Evolutionary conservation across 1,140 invertebrate species (phyloP), one percentile per base, ranked within the genome.

Genomic region (Cataglyphis hispanica): DNA sequence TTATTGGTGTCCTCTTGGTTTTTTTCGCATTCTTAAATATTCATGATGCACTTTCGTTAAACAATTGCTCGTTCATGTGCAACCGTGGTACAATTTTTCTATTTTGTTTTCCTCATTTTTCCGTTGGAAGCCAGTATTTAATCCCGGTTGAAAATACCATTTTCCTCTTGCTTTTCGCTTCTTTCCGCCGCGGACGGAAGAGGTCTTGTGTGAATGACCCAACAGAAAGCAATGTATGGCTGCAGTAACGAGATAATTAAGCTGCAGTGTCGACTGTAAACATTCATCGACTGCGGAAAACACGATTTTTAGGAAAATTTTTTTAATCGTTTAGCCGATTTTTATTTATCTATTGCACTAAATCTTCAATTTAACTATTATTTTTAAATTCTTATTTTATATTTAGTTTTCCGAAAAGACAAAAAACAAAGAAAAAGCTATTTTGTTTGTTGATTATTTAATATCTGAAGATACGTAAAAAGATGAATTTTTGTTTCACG

Each of bases 191-290:
- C n/a, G 4, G n/a, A 53, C 31, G 53, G 46, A 58, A 19, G 50
- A 53, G 34, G 25, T 40, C 37, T 85, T 75, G 66, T 75, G 66
- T 31, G 11, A 43, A 37, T 64, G 67, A 22, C 53, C 43, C 61
- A 16, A 50, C 70, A 70, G 37, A 85, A 53, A 83, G 53, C 64
- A 72, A 27, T 86, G 66, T 50, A 69, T 75, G n/a, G 27, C 11
- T 69, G 37, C 31, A 19, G 84, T 78, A 86, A 89, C 87, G 66
- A 76, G 64, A n/a, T 89, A 89, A 89, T 89, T 89, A 86, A 89
- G 58, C 61, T 37, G 58, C 25, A 61, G 19, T n/a, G n/a, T 56
- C 58, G 64, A 25, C n/a, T n/a, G 13, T n/a, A 64, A 86, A 88
- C 50, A 58, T 89, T 25, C 34, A 72, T 70, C 4, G 50, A 69